Conservation (phyloP, 2,888 invertebrate species). For the Hirtodrosophila trivittata region DNA sequence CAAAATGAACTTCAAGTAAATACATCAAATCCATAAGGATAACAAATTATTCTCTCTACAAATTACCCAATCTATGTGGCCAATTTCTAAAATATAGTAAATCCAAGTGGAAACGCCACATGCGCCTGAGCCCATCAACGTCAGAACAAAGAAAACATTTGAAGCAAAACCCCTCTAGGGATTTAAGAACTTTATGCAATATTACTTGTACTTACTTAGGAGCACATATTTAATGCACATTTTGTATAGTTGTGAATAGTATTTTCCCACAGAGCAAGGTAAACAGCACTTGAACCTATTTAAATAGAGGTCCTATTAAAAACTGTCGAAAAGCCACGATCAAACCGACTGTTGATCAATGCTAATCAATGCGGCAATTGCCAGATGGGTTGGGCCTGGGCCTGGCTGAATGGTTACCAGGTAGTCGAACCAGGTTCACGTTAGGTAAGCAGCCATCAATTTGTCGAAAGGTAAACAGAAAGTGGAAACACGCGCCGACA, state of each 20-base stretch:
- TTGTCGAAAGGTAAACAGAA: slow-evolving; percentile 58
- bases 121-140: slow-evolving; percentile 22
- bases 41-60: too few species aligned
- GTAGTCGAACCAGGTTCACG: slow-evolving; percentile 37
- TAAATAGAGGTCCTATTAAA: slow-evolving; percentile 65
- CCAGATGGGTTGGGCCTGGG: slow-evolving; percentile 9
- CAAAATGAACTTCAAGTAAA: neutral
- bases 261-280: slow-evolving; percentile 68
- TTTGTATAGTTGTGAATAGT: slow-evolving; percentile 45
- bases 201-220: slow-evolving; percentile 19
- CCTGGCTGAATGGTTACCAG: slow-evolving; percentile 9
- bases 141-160: slow-evolving; percentile 49
- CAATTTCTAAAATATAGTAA: slow-evolving; percentile 50
- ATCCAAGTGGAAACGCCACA: slow-evolving; percentile 24
- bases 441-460: slow-evolving; percentile 54
- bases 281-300: slow-evolving; percentile 71
- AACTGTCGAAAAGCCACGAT: slow-evolving; percentile 75
- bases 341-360: slow-evolving; percentile 62
- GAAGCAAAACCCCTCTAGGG: slow-evolving; percentile 5
- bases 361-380: slow-evolving; percentile 55
- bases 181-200: slow-evolving; percentile 54
- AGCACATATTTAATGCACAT: slow-evolving; percentile 63
- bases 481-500: slow-evolving; percentile 75
- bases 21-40: too few species aligned
- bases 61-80: slow-evolving; percentile 45